Evolutionary conservation across 1,140 invertebrate species (phyloP).

Genomic region (Lamellibrachia luymesi): DNA sequence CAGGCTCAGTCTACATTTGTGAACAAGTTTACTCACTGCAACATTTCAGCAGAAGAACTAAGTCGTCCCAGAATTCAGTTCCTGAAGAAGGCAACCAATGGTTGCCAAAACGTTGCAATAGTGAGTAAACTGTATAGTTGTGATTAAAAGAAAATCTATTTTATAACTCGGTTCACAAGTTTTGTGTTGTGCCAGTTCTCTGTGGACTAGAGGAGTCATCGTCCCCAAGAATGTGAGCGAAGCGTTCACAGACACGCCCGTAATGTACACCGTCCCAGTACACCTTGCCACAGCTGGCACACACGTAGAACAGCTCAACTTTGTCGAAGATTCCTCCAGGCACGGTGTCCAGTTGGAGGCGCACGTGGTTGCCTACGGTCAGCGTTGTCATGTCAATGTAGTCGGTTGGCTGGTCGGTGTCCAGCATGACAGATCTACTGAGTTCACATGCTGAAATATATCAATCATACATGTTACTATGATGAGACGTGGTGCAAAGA

Average conservation of each 20-base stretch:
- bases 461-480: neutral
- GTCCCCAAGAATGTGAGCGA: slow-evolving; percentile 36
- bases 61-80: too few relatives aligned
- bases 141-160: too few relatives aligned
- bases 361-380: slow-evolving; percentile 36
- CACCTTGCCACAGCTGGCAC: slow-evolving; percentile 66
- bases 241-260: slow-evolving; percentile 53
- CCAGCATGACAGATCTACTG: neutral
- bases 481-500: too few relatives aligned
- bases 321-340: slow-evolving; percentile 57
- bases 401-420: neutral
- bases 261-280: slow-evolving; percentile 68
- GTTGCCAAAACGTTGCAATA: too few relatives aligned
- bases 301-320: slow-evolving; percentile 64
- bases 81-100: too few relatives aligned
- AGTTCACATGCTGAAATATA: neutral
- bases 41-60: too few relatives aligned
- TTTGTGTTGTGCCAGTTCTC: neutral
- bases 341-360: slow-evolving; percentile 61
- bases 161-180: too few relatives aligned
- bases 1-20: neutral
- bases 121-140: too few relatives aligned
- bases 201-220: neutral
- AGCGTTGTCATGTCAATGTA: slow-evolving; percentile 36
- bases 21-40: too few relatives aligned